phyloP scores from a whole-genome alignment of 2,797 vertebrate genomes.

The Aythya fuligula region DNA sequence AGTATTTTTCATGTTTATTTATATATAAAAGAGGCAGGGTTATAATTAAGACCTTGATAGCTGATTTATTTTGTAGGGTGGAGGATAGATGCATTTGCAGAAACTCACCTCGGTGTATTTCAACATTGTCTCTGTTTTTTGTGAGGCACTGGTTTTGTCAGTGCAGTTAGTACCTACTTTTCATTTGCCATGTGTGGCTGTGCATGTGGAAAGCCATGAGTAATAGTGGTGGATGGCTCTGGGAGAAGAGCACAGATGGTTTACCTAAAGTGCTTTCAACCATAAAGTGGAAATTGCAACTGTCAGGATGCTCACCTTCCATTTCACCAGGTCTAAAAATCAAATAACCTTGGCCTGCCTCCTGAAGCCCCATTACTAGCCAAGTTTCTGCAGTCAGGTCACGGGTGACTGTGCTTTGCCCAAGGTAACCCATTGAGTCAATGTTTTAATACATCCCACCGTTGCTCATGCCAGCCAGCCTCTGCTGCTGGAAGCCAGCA shows the following conservation, averaged over 20 bases:
- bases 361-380: accelerated
- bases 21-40: neutral
- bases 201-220: neutral
- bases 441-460: neutral
- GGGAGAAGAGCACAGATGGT: neutral
- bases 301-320: neutral
- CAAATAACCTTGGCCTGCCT: neutral
- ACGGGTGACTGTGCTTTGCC: neutral
- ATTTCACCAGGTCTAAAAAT: neutral
- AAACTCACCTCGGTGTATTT: neutral
- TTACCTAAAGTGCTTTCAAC: neutral
- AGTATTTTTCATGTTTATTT: neutral
- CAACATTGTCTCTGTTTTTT: accelerated
- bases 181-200: accelerated
- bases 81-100: neutral
- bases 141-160: neutral
- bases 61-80: neutral
- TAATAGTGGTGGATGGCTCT: neutral
- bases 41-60: neutral
- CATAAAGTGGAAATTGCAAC: neutral
- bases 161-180: neutral
- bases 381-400: neutral
- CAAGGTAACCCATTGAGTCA: accelerated
- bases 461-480: neutral
- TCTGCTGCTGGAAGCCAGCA: neutral